These are phyloP conservation scores for Epiblema foenella DNA, from an alignment of 2,888 invertebrate species.

Conservation along the genomic window DNA sequence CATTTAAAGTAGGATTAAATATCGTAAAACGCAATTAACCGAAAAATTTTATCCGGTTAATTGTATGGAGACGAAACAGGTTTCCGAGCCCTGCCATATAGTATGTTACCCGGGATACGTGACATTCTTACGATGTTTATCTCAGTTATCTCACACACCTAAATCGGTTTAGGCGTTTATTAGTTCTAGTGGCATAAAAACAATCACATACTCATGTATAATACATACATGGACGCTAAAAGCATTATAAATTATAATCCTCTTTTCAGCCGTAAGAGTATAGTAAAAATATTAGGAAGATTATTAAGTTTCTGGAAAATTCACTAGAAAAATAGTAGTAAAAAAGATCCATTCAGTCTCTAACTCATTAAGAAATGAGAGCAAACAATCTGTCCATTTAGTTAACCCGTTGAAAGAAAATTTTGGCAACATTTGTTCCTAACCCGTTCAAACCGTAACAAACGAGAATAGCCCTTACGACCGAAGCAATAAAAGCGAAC, in stretches of 20 bases:
- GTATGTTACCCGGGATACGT: too few relatives aligned
- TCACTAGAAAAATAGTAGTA: slow-evolving; percentile 9
- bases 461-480: slow-evolving; percentile 27
- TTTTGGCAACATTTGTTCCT: slow-evolving; percentile 32
- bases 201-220: too few relatives aligned
- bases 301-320: not conserved
- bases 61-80: too few relatives aligned
- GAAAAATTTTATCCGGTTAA: too few relatives aligned
- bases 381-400: slow-evolving; percentile 34
- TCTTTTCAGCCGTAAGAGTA: not conserved
- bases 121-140: too few relatives aligned
- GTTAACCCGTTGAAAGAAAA: slow-evolving; percentile 35
- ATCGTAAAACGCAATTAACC: too few relatives aligned
- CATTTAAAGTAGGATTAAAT: too few relatives aligned
- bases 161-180: too few relatives aligned
- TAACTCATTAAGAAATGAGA: slow-evolving; percentile 14
- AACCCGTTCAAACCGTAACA: slow-evolving; percentile 8
- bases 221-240: not conserved
- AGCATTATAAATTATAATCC: not conserved
- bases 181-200: too few relatives aligned
- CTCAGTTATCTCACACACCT: too few relatives aligned
- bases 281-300: not conserved
- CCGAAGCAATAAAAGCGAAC: slow-evolving; percentile 16
- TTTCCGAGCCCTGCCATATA: too few relatives aligned
- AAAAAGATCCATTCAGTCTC: slow-evolving; percentile 16